phyloP scores from a whole-genome alignment of 1,140 invertebrate species.

The Neodiprion pinetum region DNA sequence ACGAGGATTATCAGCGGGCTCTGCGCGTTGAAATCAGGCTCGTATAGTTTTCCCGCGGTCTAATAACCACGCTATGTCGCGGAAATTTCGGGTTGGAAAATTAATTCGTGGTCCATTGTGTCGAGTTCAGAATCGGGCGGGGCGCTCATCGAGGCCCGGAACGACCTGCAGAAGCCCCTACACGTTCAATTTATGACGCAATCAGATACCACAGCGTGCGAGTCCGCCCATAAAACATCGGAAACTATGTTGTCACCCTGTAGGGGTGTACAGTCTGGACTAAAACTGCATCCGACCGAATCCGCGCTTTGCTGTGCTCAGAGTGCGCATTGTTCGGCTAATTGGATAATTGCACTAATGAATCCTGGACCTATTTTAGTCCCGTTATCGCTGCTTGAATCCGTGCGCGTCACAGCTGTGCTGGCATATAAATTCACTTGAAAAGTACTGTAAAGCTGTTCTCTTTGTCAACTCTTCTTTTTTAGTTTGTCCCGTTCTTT shows the following conservation, averaged over 20 bases:
- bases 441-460: background rate
- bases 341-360: conserved; percentile 3
- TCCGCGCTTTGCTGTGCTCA: background rate
- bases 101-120: conserved; percentile 3
- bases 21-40: too few species aligned
- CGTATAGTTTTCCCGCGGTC: too few species aligned
- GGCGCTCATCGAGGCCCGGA: conserved; percentile 29
- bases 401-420: background rate
- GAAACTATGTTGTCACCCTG: conserved; percentile 49
- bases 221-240: conserved; percentile 53
- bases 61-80: too few species aligned
- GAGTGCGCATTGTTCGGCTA: background rate
- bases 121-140: background rate
- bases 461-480: background rate
- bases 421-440: background rate
- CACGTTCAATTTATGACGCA: conserved; percentile 54
- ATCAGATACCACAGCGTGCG: conserved; percentile 52
- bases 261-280: conserved; percentile 37
- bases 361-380: background rate
- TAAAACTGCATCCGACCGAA: conserved; percentile 24
- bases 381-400: conserved; percentile 1
- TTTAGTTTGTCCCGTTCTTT: too few species aligned
- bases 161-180: conserved; percentile 17
- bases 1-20: too few species aligned
- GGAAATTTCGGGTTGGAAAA: background rate